A percentile compares a stretch with the other conserved stretches of the same genome.
phyloP scores from a whole-genome alignment of 2,113 vertebrate genomes.

The Aramus guarauna region DNA sequence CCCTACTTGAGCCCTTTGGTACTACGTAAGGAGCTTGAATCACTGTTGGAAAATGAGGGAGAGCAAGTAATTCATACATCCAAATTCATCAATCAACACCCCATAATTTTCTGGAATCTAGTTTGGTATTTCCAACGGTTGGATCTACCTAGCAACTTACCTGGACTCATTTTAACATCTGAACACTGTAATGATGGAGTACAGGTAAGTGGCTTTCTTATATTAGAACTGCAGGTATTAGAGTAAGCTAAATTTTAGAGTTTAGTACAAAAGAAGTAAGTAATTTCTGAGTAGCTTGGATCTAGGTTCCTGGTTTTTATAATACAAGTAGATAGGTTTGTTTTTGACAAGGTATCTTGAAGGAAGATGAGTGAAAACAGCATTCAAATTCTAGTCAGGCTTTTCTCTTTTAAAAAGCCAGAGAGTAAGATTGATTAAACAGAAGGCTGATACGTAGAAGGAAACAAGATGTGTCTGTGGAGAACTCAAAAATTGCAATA shows the following conservation, averaged over 20 bases:
- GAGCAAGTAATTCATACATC: slow-evolving; percentile 96
- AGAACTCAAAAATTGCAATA: background rate
- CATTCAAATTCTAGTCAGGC: background rate
- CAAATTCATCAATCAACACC: slow-evolving; percentile 97
- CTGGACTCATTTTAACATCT: slow-evolving; percentile 92
- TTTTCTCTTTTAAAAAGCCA: background rate
- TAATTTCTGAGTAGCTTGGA: background rate
- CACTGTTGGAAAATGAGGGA: slow-evolving; percentile 93
- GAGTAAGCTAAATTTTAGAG: background rate
- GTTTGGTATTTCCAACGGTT: slow-evolving; percentile 95
- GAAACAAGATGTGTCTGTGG: background rate
- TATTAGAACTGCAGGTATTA: background rate
- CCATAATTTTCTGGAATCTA: slow-evolving; percentile 98
- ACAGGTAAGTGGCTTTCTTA: slow-evolving; percentile 73
- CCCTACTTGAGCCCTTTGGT: slow-evolving; percentile 96
- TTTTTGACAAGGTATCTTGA: background rate
- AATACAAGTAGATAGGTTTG: background rate
- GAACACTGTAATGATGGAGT: slow-evolving; percentile 95
- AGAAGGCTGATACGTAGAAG: background rate
- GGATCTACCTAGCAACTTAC: slow-evolving; percentile 91
- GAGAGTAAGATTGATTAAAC: background rate
- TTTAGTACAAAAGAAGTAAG: background rate
- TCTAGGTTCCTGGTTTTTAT: background rate
- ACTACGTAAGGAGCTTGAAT: slow-evolving; percentile 95
- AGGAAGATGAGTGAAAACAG: background rate